Evolutionary conservation across 1,140 invertebrate species (phyloP).

Genomic region (Heliothis virescens): DNA sequence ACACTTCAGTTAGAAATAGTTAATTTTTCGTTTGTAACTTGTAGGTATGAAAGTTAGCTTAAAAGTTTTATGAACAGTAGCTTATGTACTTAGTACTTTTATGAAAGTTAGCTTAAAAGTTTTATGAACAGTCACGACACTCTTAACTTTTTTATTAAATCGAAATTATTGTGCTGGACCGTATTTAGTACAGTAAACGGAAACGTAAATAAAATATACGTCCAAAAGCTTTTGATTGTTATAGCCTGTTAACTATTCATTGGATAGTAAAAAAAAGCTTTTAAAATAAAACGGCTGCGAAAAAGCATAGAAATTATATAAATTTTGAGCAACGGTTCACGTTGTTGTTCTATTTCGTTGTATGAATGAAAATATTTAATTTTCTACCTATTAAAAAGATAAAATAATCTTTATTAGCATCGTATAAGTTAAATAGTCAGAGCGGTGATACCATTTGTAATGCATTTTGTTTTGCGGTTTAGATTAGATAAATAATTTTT

Average conservation of each 20-base stretch:
- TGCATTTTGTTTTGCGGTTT: not conserved
- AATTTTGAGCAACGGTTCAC: not conserved
- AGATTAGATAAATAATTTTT: not conserved
- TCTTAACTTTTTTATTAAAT: not conserved
- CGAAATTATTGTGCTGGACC: conserved; percentile 5
- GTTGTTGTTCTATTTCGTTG: not conserved
- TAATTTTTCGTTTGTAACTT: too few relatives aligned
- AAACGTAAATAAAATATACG: conserved; percentile 2
- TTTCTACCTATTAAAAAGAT: not conserved
- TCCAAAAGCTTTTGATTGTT: conserved; percentile 10
- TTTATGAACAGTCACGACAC: conserved; percentile 13
- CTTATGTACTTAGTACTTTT: not conserved
- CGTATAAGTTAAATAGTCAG: not conserved
- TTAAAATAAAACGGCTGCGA: not conserved
- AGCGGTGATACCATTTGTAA: not conserved
- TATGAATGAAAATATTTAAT: not conserved
- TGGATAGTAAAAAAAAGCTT: not conserved
- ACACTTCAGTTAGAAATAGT: not conserved
- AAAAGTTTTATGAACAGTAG: too few relatives aligned
- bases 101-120: not conserved
- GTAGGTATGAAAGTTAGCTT: too few relatives aligned
- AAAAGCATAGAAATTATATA: not conserved
- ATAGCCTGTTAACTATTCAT: not conserved
- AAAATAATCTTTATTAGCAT: not conserved
- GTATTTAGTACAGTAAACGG: not conserved